Conservation (phyloP, 2,113 vertebrate genomes). For the Ceratotherium simum region DNA sequence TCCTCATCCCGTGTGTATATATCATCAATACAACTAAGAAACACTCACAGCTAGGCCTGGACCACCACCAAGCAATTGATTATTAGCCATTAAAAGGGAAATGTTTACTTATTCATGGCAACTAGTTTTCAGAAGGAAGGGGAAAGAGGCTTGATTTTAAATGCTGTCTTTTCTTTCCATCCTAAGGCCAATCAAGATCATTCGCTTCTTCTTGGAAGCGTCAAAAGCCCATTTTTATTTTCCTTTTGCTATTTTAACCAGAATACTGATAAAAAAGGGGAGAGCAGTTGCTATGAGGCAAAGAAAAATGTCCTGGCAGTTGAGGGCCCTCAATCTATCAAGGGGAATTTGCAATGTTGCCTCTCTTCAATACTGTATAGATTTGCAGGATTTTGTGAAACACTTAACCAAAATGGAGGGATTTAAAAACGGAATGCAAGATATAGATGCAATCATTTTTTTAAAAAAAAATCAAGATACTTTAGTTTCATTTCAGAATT, state of each 20-base stretch:
- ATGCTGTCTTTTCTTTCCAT: conserved; percentile 57
- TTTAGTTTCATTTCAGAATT: conserved; percentile 67
- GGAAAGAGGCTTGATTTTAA: conserved; percentile 71
- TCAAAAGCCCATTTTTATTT: conserved; percentile 67
- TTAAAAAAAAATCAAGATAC: conserved; percentile 38
- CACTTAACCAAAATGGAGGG: conserved; percentile 73
- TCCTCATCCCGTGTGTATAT: neutral
- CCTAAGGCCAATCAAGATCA: conserved; percentile 51
- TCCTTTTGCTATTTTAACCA: conserved; percentile 64
- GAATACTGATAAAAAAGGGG: conserved; percentile 54
- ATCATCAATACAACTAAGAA: conserved; percentile 9
- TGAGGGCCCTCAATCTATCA: conserved; percentile 73
- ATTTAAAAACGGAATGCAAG: conserved; percentile 73
- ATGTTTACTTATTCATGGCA: conserved; percentile 69
- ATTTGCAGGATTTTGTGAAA: conserved; percentile 69
- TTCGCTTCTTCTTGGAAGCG: conserved; percentile 49
- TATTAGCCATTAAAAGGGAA: conserved; percentile 62
- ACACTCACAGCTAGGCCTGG: neutral
- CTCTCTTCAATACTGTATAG: conserved; percentile 72
- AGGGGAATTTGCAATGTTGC: conserved; percentile 69
- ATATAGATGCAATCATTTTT: conserved; percentile 61
- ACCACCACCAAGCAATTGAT: conserved; percentile 58
- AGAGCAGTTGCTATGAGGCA: conserved; percentile 76
- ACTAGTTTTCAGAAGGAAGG: conserved; percentile 70
- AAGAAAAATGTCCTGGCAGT: conserved; percentile 72